phyloP scores from a whole-genome alignment of 2,113 vertebrate genomes.

The Brachyhypopomus gauderio region DNA sequence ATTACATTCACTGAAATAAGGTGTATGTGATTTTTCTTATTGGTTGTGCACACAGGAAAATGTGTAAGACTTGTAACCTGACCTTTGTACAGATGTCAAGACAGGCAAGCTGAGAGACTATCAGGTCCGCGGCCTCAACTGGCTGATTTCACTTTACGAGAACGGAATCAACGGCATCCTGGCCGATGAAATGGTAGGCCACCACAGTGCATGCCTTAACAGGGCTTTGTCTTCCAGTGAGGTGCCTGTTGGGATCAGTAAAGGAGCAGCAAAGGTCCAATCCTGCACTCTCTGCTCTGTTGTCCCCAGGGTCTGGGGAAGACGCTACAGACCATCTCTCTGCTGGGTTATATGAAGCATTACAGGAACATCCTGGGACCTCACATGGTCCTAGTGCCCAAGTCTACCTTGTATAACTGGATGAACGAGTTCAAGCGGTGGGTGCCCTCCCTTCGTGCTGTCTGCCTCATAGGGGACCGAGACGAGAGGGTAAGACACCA shows the following conservation, averaged over 20 bases:
- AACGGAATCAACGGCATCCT: constrained; percentile 98
- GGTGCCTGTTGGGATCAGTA: no score
- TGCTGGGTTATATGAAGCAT: constrained; percentile 99
- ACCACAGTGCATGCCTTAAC: no score
- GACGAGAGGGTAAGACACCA: constrained; percentile 83
- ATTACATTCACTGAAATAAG: no score
- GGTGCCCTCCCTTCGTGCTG: constrained; percentile 95
- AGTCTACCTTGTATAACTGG: constrained; percentile 99
- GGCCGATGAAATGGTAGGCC: constrained; percentile 94
- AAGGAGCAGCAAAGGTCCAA: neutral
- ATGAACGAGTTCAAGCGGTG: constrained; percentile 99
- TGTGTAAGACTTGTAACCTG: neutral
- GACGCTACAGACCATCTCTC: constrained; percentile 96
- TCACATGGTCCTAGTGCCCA: constrained; percentile 98
- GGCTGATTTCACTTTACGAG: constrained; percentile 98
- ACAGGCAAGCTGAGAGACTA: constrained; percentile 94
- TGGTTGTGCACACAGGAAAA: neutral
- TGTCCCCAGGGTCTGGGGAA: constrained; percentile 89
- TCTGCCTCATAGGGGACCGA: constrained; percentile 94
- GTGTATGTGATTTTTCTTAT: neutral
- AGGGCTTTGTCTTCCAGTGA: no score
- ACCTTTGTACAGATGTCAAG: constrained; percentile 84
- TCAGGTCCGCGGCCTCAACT: constrained; percentile 94
- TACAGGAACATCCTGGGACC: constrained; percentile 98
- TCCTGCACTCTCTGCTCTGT: neutral